These are phyloP conservation scores for Montipora cactus DNA, from an alignment of 64 coral and sea anemone species.

Conservation along the genomic window DNA sequence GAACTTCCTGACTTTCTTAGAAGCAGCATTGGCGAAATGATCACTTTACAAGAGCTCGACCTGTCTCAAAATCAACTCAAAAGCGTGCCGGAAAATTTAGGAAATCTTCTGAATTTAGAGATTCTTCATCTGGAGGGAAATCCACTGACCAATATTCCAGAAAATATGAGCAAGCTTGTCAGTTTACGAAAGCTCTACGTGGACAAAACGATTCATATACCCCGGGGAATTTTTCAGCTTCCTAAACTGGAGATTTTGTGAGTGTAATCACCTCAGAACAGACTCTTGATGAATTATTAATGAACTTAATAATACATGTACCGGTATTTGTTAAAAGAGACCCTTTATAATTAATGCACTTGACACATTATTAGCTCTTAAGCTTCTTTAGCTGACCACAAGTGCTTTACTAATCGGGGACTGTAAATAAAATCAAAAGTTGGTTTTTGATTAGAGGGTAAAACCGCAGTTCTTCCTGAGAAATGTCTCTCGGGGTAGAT, in stretches of 20 bases:
- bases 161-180: conserved; percentile 46
- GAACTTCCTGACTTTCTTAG: conserved; percentile 61
- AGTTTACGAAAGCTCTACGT: conserved; percentile 70
- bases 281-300: no score
- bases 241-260: conserved; percentile 67
- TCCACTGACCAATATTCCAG: conserved; percentile 62
- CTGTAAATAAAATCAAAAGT: no score
- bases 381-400: no score
- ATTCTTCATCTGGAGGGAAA: conserved; percentile 72
- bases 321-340: no score
- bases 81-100: conserved; percentile 59
- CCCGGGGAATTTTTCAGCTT: conserved; percentile 55
- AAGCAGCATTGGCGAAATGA: conserved; percentile 75
- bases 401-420: no score
- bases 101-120: conserved; percentile 39
- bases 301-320: no score
- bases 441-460: no score
- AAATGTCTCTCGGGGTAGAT: no score
- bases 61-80: conserved; percentile 73
- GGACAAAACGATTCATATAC: conserved; percentile 79
- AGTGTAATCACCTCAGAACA: not conserved
- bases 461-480: no score
- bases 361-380: no score
- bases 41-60: conserved; percentile 61
- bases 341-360: no score